phyloP scores from a whole-genome alignment of 2,113 vertebrate genomes.

The Boulengeromyrus knoepffleri region DNA sequence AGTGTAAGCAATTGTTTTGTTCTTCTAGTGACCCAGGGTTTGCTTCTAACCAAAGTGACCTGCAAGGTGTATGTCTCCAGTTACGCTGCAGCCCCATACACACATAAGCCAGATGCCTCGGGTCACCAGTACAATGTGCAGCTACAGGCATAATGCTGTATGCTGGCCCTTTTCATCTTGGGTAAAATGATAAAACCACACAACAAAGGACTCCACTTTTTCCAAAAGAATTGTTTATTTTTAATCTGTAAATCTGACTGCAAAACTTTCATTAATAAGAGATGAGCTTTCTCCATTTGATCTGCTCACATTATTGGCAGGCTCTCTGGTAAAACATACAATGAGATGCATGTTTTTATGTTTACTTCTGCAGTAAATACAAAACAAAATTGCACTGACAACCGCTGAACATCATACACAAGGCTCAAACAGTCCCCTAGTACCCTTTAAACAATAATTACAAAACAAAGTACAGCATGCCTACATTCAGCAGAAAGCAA shows the following conservation, averaged over 20 bases:
- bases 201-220: constrained; percentile 3
- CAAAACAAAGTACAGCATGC: constrained; percentile 21
- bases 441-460: constrained; percentile 22
- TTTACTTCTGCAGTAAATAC: constrained; percentile 30
- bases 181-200: background rate
- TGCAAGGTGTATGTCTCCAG: background rate
- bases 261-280: constrained; percentile 56
- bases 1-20: background rate
- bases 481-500: constrained; percentile 41
- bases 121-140: background rate
- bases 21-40: background rate
- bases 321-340: constrained; percentile 33
- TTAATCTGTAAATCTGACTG: constrained; percentile 53
- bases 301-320: constrained; percentile 36
- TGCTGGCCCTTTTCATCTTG: background rate
- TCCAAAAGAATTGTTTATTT: constrained; percentile 53
- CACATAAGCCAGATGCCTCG: background rate
- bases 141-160: background rate
- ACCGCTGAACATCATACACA: constrained; percentile 28
- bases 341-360: constrained; percentile 21
- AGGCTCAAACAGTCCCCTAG: constrained; percentile 21
- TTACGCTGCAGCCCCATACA: background rate
- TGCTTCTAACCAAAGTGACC: background rate
- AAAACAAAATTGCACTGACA: constrained; percentile 28
- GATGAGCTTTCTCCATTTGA: constrained; percentile 32